Conservation (phyloP, 1,140 invertebrate genomes). For the Brachionus rotundiformis region DNA sequence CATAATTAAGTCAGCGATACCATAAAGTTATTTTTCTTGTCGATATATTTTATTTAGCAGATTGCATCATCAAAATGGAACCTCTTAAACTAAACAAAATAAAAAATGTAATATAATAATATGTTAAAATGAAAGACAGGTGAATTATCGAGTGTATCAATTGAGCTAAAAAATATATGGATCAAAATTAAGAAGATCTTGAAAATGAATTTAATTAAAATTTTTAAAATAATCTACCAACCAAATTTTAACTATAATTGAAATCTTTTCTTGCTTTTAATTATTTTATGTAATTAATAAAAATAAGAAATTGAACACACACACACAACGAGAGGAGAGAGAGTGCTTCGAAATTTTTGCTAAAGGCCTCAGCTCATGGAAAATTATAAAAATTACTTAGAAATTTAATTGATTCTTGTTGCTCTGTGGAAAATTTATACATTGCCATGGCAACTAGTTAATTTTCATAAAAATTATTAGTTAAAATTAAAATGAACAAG, state of each 20-base stretch:
- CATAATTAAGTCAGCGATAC: not conserved
- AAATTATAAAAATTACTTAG: conserved; percentile 38
- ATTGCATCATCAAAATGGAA: not conserved
- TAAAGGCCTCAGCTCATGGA: not conserved
- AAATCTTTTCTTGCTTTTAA: conserved; percentile 40
- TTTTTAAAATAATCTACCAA: not conserved
- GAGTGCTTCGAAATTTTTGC: not conserved
- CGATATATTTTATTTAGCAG: not conserved
- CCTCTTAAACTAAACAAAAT: not conserved
- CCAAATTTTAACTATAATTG: conserved; percentile 3
- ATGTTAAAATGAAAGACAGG: conserved; percentile 4
- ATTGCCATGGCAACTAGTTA: not conserved
- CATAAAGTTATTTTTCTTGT: conserved; percentile 2
- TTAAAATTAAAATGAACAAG: conserved; percentile 4
- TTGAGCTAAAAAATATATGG: not conserved
- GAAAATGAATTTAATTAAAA: conserved; percentile 2
- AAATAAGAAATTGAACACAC: not conserved
- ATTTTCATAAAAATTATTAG: conserved; percentile 44
- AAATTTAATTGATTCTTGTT: conserved; percentile 35
- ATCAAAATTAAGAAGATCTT: not conserved
- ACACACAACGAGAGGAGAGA: not conserved
- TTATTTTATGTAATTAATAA: conserved; percentile 45
- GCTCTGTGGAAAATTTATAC: not conserved
- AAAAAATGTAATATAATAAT: not conserved
- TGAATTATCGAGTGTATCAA: not conserved